Evolutionary conservation across 2,888 invertebrate genomes (phyloP).

Genomic region (Alloplasta piceator): DNA sequence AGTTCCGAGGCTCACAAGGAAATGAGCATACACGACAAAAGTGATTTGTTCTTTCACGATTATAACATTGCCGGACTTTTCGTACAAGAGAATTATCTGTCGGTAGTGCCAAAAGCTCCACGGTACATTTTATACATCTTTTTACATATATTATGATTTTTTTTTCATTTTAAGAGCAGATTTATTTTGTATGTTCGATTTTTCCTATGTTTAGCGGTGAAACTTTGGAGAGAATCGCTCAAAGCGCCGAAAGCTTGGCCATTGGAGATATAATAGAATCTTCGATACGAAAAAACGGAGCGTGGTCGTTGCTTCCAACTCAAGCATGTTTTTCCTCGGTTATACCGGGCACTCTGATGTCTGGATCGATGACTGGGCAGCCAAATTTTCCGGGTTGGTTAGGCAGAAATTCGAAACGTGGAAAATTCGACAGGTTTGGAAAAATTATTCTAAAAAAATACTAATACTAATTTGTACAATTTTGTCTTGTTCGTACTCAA

Average conservation of each 20-base stretch:
- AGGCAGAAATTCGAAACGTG: slow-evolving; percentile 95
- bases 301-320: slow-evolving; percentile 94
- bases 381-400: slow-evolving; percentile 98
- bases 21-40: slow-evolving; percentile 92
- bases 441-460: no score
- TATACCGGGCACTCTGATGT: slow-evolving; percentile 93
- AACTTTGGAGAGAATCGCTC: slow-evolving; percentile 88
- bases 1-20: slow-evolving; percentile 90
- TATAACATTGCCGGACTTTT: slow-evolving; percentile 98
- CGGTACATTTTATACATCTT: no score
- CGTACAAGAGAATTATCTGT: slow-evolving; percentile 98
- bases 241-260: slow-evolving; percentile 93
- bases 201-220: slow-evolving; percentile 83
- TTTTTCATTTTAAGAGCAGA: not conserved
- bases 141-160: no score
- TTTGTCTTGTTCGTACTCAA: no score
- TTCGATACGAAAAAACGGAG: slow-evolving; percentile 90
- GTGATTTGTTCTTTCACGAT: slow-evolving; percentile 97
- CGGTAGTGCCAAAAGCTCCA: slow-evolving; percentile 90
- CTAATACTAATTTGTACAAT: no score
- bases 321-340: slow-evolving; percentile 96
- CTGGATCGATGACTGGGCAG: slow-evolving; percentile 91
- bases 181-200: slow-evolving; percentile 21
- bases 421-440: slow-evolving; percentile 91
- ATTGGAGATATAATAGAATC: slow-evolving; percentile 94